Percentiles rank a stretch among this genome's conserved stretches.
Conservation (phyloP, 1,140 invertebrate genomes). For the Drosophila arawakana region DNA sequence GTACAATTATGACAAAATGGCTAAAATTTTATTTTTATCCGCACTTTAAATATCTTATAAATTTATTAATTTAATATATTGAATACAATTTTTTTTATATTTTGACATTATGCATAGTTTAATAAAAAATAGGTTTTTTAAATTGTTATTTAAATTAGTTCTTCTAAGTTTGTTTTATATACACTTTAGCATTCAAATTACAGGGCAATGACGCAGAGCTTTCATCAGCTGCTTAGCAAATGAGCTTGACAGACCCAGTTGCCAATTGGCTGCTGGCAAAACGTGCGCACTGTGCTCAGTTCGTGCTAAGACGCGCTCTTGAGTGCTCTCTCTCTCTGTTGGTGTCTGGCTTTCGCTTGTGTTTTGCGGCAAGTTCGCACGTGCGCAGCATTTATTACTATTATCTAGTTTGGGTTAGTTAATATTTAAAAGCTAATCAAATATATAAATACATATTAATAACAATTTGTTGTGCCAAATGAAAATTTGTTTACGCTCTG, state of each 20-base stretch:
- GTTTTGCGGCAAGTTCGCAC: slow-evolving; percentile 43
- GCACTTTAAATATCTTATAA: too few relatives aligned
- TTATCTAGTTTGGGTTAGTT: slow-evolving; percentile 56
- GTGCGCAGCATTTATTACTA: slow-evolving; percentile 56
- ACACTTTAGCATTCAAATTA: background rate
- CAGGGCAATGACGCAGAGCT: background rate
- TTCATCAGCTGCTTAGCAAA: slow-evolving; percentile 17
- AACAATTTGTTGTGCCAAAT: slow-evolving; percentile 32
- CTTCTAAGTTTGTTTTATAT: too few relatives aligned
- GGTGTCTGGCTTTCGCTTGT: slow-evolving; percentile 13
- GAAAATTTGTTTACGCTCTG: slow-evolving; percentile 66
- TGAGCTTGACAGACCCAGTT: slow-evolving; percentile 9
- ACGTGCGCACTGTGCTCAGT: slow-evolving; percentile 11
- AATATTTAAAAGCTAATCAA: background rate
- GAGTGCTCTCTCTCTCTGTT: background rate
- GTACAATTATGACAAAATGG: too few relatives aligned
- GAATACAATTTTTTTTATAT: too few relatives aligned
- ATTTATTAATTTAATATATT: too few relatives aligned
- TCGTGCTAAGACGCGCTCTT: too few relatives aligned
- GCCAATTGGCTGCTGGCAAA: slow-evolving; percentile 19
- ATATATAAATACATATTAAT: background rate
- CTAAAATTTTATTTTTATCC: too few relatives aligned
- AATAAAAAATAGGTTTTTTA: too few relatives aligned
- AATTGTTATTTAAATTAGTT: background rate
- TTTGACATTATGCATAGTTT: too few relatives aligned